Evolutionary conservation across 1,140 invertebrate species (phyloP).

Genomic region (Mactra quadrangularis): DNA sequence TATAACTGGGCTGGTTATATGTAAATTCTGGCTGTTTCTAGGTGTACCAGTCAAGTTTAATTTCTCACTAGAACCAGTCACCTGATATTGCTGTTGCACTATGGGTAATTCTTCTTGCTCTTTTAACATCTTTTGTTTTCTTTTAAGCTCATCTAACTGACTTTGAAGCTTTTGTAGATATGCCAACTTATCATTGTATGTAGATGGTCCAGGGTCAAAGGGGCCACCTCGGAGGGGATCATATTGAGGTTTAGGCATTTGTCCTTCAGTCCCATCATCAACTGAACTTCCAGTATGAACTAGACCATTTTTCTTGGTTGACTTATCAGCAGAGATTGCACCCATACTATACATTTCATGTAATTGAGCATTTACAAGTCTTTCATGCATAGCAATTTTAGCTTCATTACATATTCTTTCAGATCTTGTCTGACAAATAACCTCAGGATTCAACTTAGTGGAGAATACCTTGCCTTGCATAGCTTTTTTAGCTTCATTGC

Average conservation of each 20-base stretch:
- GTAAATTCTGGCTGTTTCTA: too few species aligned
- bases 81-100: not conserved
- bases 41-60: not conserved
- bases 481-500: not conserved
- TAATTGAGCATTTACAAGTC: slow-evolving; percentile 41
- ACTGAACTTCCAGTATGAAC: not conserved
- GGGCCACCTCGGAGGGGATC: slow-evolving; percentile 47
- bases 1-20: too few species aligned
- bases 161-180: slow-evolving; percentile 42
- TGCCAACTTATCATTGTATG: slow-evolving; percentile 30
- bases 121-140: slow-evolving; percentile 46
- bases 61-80: not conserved
- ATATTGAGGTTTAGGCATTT: slow-evolving; percentile 17
- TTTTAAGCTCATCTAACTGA: slow-evolving; percentile 46
- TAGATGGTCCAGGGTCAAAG: slow-evolving; percentile 50
- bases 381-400: slow-evolving; percentile 58
- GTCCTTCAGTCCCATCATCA: not conserved
- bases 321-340: too few species aligned
- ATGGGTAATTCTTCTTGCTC: slow-evolving; percentile 30
- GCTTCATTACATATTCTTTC: slow-evolving; percentile 53
- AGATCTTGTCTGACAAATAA: slow-evolving; percentile 42
- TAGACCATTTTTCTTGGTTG: not conserved
- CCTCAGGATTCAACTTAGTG: not conserved
- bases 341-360: slow-evolving; percentile 26
- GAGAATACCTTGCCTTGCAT: not conserved